phyloP scores from a whole-genome alignment of 2,113 vertebrate genomes.

The Cyprinus carpio region DNA sequence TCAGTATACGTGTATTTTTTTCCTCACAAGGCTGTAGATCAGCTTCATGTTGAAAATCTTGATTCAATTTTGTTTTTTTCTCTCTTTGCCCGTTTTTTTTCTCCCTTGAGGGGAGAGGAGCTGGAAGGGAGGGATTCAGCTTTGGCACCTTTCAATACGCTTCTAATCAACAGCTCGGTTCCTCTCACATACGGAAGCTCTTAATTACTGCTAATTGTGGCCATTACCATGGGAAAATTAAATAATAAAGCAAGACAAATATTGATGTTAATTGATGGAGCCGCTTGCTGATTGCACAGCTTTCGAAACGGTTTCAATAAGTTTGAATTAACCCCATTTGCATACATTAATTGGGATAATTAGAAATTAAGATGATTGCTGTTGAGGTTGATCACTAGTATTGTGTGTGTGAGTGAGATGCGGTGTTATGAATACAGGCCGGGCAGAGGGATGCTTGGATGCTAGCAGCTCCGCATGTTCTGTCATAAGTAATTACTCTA shows the following conservation, averaged over 20 bases:
- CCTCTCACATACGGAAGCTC: constrained; percentile 66
- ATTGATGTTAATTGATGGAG: constrained; percentile 73
- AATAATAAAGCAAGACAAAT: constrained; percentile 75
- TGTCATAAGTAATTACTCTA: constrained; percentile 53
- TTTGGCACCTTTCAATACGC: constrained; percentile 54
- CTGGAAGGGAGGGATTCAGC: constrained; percentile 13
- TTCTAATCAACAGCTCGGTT: constrained; percentile 51
- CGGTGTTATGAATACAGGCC: constrained; percentile 49
- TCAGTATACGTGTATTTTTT: background rate
- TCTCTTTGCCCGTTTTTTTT: background rate
- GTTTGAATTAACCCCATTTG: constrained; percentile 74
- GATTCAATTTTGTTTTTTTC: constrained; percentile 17
- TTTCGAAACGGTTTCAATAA: constrained; percentile 66
- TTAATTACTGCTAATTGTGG: constrained; percentile 88
- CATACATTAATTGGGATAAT: constrained; percentile 74
- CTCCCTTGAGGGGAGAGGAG: background rate
- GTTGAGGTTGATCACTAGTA: constrained; percentile 51
- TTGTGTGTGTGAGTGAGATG: constrained; percentile 45
- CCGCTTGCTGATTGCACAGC: constrained; percentile 57
- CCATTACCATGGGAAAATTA: constrained; percentile 84
- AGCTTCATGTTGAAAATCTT: constrained; percentile 12
- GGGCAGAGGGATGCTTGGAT: constrained; percentile 32
- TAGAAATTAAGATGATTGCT: constrained; percentile 70
- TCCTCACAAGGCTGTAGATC: background rate
- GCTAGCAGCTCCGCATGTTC: constrained; percentile 32